Percentiles rank a stretch among this genome's conserved stretches.
phyloP scores from a whole-genome alignment of 2,113 vertebrate genomes.

The Podiceps cristatus region DNA sequence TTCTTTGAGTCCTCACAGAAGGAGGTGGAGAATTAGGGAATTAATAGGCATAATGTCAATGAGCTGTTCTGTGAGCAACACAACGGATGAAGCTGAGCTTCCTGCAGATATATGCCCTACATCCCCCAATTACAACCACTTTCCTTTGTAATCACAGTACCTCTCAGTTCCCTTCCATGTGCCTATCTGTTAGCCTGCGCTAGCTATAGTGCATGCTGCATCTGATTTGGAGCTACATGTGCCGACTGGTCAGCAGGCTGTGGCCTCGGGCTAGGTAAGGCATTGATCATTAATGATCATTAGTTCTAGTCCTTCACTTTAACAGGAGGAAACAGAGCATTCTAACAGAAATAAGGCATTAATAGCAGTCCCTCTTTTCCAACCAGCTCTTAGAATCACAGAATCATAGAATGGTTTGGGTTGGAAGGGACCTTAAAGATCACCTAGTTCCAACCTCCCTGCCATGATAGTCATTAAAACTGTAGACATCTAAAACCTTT shows the following conservation, averaged over 20 bases:
- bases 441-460: too few relatives aligned
- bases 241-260: background rate
- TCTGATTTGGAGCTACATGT: background rate
- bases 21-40: background rate
- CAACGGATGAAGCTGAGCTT: background rate
- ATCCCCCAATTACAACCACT: background rate
- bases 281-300: background rate
- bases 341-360: background rate
- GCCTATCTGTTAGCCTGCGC: background rate
- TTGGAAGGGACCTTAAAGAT: too few relatives aligned
- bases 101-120: background rate
- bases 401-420: too few relatives aligned
- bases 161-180: background rate
- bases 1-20: conserved; percentile 5
- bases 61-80: background rate
- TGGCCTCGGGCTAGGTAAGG: background rate
- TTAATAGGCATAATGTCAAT: conserved; percentile 14
- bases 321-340: background rate
- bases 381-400: background rate
- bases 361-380: background rate
- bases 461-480: background rate
- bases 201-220: background rate
- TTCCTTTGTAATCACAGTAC: background rate
- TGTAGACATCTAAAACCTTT: background rate
- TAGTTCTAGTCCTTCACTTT: background rate